Base-by-base conservation (phyloP, 2,797 vertebrate genomes). In the Notolepis coatsorum region DNA sequence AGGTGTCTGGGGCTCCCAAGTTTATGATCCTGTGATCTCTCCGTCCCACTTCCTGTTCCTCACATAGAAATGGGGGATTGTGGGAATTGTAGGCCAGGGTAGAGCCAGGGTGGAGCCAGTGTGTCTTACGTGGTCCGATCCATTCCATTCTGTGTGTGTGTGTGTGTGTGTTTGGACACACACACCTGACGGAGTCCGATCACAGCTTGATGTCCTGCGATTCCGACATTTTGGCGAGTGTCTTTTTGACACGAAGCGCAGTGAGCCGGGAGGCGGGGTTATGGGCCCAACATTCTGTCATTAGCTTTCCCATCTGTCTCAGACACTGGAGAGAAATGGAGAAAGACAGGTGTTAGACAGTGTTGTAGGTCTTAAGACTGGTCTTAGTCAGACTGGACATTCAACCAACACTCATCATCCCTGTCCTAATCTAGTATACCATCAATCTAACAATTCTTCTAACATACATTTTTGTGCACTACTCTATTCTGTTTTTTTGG, bases 201-300 rank as follows among this genome's bases (percentile, higher is more conserved):
- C 95, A 98, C 87, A 98, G 95, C 79, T 99, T 99, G 81, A 99
- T 98, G 75, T 99, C 97, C 90, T 98, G 97, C 0, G 96, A 97
- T 85, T 99, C 97, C 75, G 96, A 98, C 96, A 99, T 99, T 89
- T 97, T 99, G 88, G 96, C 96, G 61, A 99, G 93, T 2, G 97
- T 99, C 74, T 99, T 99, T 94, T 98, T 99, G 65, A 99, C 96
- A 6, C 97, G 90, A 37, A 99, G 91, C 8, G 96, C 97, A 1
- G 97, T 99, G 77, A 99, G 94, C 15, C 97, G 93, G 8, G 95
- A 98, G 3, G 95, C 95, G 0, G 97, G 97, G 69, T 92, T 98
- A 61, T 98, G 96, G 37, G 96, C 96, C 97, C 97, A 99, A 81
- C 96, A 98, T 66, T 99, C 97, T 6, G 94, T 93, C 96, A 99